phyloP scores from a whole-genome alignment of 2,797 vertebrate genomes.

The Hippocampus kuda region DNA sequence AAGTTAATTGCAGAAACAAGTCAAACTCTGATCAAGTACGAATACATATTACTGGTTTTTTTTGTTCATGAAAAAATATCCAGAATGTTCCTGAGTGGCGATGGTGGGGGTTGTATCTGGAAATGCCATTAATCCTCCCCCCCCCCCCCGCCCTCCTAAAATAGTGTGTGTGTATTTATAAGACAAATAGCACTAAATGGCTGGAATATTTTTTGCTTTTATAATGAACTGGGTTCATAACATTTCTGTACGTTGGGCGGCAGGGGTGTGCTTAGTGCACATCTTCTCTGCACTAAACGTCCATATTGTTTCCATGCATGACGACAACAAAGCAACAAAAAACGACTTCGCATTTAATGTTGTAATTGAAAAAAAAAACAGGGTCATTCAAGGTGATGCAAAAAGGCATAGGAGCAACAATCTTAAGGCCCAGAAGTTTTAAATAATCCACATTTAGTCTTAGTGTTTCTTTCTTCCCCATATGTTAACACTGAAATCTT shows the following conservation, averaged over 20 bases:
- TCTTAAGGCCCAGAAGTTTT: background rate
- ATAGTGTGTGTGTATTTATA: too few relatives aligned
- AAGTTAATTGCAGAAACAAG: too few relatives aligned
- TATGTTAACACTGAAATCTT: slow-evolving; percentile 26
- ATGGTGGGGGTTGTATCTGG: too few relatives aligned
- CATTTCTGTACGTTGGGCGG: background rate
- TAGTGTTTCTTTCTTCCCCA: slow-evolving; percentile 6
- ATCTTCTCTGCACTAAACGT: background rate
- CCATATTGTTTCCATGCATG: slow-evolving; percentile 4
- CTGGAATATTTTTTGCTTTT: background rate
- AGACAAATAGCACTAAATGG: background rate
- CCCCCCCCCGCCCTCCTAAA: too few relatives aligned
- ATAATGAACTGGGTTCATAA: background rate
- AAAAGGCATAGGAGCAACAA: background rate
- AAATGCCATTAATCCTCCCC: too few relatives aligned
- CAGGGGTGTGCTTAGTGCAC: background rate
- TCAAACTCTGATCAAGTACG: background rate
- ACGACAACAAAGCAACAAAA: slow-evolving; percentile 19
- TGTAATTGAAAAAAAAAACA: slow-evolving; percentile 25
- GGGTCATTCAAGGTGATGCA: background rate
- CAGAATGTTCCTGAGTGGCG: too few relatives aligned
- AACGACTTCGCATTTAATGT: slow-evolving; percentile 3
- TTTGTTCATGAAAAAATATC: too few relatives aligned
- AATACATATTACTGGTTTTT: too few relatives aligned
- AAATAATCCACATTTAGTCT: background rate